These are phyloP conservation scores for Podocnemis expansa DNA, from an alignment of 2,113 vertebrate species.

Conservation along the genomic window DNA sequence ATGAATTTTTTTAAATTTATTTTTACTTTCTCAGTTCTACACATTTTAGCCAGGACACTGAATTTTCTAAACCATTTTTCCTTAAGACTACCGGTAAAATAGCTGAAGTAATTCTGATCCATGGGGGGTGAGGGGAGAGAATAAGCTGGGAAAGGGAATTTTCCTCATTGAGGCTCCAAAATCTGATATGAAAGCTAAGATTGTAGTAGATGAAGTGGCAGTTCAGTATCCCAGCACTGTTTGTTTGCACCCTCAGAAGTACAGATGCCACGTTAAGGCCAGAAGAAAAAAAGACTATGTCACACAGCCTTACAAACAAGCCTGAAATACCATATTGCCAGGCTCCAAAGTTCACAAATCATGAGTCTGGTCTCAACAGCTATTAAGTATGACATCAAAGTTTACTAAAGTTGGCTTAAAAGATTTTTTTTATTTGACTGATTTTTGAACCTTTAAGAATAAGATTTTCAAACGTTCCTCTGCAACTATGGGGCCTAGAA, in stretches of 20 bases:
- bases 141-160: not conserved
- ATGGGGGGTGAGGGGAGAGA: not conserved
- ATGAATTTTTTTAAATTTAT: no score
- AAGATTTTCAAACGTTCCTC: not conserved
- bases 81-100: not conserved
- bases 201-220: not conserved
- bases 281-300: not conserved
- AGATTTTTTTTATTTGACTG: not conserved
- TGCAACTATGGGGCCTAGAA: not conserved
- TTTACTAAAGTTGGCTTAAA: not conserved
- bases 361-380: not conserved
- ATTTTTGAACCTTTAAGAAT: not conserved
- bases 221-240: not conserved
- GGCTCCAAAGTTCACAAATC: not conserved
- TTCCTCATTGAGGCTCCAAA: not conserved
- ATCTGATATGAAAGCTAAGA: not conserved
- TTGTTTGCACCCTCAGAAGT: not conserved
- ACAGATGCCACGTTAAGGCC: not conserved
- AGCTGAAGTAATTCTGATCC: not conserved
- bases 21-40: slow-evolving; percentile 32
- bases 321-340: not conserved
- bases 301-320: not conserved
- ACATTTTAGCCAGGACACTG: not conserved
- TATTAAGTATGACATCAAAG: not conserved
- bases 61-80: slow-evolving; percentile 2